Evolutionary conservation across 2,113 vertebrate species (phyloP).

Genomic region (Thamnophis sirtalis): DNA sequence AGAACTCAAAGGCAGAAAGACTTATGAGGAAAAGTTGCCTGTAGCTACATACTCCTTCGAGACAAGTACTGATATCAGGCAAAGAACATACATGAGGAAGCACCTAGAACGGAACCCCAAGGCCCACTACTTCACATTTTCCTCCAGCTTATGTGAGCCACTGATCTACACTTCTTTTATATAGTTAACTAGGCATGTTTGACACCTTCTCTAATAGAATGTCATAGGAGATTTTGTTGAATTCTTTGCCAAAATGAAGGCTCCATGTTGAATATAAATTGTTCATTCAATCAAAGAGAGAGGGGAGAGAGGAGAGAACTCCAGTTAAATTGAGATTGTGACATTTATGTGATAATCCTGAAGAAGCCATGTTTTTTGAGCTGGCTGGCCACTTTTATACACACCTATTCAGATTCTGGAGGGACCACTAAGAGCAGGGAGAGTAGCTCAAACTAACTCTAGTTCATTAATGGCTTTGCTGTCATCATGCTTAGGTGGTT

Average conservation of each 20-base stretch:
- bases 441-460: background rate
- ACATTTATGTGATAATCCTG: no score
- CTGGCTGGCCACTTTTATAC: background rate
- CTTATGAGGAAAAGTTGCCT: background rate
- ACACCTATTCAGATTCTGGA: background rate
- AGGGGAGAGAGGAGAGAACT: no score
- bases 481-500: background rate
- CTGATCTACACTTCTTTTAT: background rate
- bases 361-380: background rate
- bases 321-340: no score
- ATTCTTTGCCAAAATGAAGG: background rate
- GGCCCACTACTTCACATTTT: background rate
- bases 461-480: background rate
- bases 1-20: background rate
- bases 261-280: background rate
- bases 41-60: background rate
- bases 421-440: background rate
- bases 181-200: background rate
- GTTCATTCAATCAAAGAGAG: background rate
- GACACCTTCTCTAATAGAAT: background rate
- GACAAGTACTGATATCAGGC: background rate
- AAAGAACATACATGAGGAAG: background rate
- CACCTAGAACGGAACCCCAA: background rate
- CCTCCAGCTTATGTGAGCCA: background rate
- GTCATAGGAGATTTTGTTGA: background rate